A percentile compares a stretch with the other conserved stretches of the same genome.
These are phyloP conservation scores for Drosophila melanica DNA, from an alignment of 1,140 invertebrate genomes.

Conservation along the genomic window DNA sequence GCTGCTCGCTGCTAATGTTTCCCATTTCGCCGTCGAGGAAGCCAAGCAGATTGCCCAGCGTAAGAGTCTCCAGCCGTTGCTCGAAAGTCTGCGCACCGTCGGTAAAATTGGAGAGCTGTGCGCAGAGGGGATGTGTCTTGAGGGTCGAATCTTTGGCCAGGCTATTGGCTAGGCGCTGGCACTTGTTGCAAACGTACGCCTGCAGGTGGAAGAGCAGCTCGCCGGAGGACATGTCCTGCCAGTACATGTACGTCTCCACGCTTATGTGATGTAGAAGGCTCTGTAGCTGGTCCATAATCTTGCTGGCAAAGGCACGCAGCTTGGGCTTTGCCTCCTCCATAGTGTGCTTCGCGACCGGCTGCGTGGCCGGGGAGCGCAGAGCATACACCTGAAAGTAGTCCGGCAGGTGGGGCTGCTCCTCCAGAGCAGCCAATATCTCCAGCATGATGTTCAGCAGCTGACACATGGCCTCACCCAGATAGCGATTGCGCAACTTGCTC, in stretches of 20 bases:
- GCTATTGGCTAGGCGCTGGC: conserved; percentile 15
- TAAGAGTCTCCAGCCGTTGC: conserved; percentile 37
- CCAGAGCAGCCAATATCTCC: background rate
- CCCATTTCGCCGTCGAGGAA: conserved; percentile 53
- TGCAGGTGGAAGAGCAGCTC: conserved; percentile 49
- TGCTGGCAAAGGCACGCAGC: background rate
- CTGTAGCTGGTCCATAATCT: conserved; percentile 63
- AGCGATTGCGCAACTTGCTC: conserved; percentile 9
- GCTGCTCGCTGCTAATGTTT: background rate
- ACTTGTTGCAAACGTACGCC: conserved; percentile 32
- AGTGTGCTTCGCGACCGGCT: background rate
- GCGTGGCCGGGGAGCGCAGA: background rate
- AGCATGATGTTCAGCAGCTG: conserved; percentile 22
- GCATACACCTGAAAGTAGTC: conserved; percentile 8
- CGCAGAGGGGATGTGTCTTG: conserved; percentile 24
- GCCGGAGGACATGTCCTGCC: conserved; percentile 58
- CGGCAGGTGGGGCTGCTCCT: background rate
- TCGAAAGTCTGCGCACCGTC: conserved; percentile 47
- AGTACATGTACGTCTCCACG: conserved; percentile 64
- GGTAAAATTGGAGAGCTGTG: conserved; percentile 50
- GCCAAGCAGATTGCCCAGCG: conserved; percentile 58
- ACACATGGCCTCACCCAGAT: conserved; percentile 40
- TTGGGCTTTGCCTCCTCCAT: background rate
- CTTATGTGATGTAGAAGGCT: conserved; percentile 54
- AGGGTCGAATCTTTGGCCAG: conserved; percentile 16